Conservation (phyloP, 2,113 vertebrate genomes). For the Cephalopholis sonnerati region DNA sequence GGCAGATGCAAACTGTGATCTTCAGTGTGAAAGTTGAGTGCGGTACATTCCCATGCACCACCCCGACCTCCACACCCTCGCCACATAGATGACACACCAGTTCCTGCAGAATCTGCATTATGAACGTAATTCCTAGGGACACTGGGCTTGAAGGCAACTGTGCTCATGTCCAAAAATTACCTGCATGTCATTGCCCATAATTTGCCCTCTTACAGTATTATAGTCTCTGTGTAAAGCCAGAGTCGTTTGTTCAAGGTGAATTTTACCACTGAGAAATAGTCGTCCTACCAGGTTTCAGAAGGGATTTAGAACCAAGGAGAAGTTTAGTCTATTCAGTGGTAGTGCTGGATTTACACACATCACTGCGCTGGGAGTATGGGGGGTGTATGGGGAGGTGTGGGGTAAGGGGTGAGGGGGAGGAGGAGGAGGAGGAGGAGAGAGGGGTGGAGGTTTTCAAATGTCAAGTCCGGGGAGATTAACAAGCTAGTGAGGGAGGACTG, state of each 20-base stretch:
- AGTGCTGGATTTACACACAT: conserved; percentile 71
- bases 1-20: background rate
- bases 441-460: conserved; percentile 77
- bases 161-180: conserved; percentile 38
- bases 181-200: conserved; percentile 43
- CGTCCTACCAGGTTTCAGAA: conserved; percentile 65
- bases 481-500: conserved; percentile 63
- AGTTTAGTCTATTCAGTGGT: conserved; percentile 65
- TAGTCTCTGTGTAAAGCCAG: conserved; percentile 35
- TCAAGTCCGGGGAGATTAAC: conserved; percentile 79
- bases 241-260: conserved; percentile 70
- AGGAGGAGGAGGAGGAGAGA: conserved; percentile 27
- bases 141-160: conserved; percentile 30
- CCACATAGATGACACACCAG: background rate
- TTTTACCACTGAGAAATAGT: conserved; percentile 66
- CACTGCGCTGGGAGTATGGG: conserved; percentile 50
- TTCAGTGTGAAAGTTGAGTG: background rate
- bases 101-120: conserved; percentile 16
- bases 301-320: conserved; percentile 73
- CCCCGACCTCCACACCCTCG: background rate
- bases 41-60: background rate
- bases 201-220: conserved; percentile 36
- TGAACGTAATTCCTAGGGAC: conserved; percentile 28
- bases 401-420: conserved; percentile 2
- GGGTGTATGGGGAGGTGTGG: background rate